These are phyloP conservation scores for Otolemur garnettii DNA, from an alignment of 2,113 vertebrate genomes.

Conservation along the genomic window DNA sequence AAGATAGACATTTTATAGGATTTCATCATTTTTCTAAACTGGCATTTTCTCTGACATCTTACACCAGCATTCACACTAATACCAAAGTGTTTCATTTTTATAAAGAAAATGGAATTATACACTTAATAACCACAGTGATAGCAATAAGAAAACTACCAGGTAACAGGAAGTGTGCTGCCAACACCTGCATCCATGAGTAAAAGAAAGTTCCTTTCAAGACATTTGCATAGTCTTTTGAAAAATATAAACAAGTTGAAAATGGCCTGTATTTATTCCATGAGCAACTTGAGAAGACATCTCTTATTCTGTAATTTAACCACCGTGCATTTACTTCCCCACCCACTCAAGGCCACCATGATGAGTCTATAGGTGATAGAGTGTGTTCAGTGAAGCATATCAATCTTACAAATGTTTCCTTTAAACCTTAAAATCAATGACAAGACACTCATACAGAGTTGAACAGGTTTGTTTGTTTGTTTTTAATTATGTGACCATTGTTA, in stretches of 20 bases:
- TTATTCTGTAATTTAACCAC: neutral
- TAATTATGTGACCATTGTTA: neutral
- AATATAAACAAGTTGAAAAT: neutral
- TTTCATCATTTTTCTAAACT: neutral
- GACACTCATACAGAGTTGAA: neutral
- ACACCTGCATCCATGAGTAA: neutral
- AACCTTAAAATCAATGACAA: neutral
- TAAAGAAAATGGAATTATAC: neutral
- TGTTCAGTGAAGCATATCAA: neutral
- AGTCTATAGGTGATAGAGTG: neutral
- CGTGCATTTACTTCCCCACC: neutral
- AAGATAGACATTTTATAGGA: neutral
- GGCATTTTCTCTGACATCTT: neutral
- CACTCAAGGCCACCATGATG: neutral
- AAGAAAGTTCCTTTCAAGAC: neutral
- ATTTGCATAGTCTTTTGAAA: neutral
- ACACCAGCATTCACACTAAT: constrained; percentile 24
- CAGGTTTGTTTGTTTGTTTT: neutral
- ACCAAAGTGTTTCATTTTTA: constrained; percentile 16
- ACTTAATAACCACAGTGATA: neutral
- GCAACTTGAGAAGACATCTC: neutral
- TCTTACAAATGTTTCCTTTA: neutral
- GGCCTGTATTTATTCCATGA: neutral
- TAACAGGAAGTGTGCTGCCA: neutral
- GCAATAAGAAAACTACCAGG: neutral